Conservation (phyloP, 2,113 vertebrate species). For the Paradoxurus hermaphroditus region DNA sequence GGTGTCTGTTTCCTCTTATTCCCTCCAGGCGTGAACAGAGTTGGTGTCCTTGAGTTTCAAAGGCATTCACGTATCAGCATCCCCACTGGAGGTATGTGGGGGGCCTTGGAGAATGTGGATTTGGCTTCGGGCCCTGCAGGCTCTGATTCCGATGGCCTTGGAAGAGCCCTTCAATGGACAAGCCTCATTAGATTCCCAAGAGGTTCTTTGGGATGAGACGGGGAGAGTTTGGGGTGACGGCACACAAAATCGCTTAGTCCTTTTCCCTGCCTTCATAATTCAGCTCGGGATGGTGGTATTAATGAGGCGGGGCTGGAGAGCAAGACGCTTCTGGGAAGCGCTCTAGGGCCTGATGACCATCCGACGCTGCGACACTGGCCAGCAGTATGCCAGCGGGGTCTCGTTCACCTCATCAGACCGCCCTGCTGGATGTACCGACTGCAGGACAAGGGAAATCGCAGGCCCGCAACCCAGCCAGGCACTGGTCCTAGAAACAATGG, state of each 20-base stretch:
- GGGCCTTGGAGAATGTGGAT: not conserved
- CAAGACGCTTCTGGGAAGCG: not conserved
- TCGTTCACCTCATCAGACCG: not conserved
- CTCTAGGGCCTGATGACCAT: not conserved
- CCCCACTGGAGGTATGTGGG: not conserved
- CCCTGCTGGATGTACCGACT: not conserved
- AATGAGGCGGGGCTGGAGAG: not conserved
- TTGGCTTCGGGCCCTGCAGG: constrained; percentile 8
- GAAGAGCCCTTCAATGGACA: constrained; percentile 8
- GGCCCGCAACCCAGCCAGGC: not conserved
- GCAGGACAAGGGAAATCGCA: not conserved
- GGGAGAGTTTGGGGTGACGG: constrained; percentile 4
- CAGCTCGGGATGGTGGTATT: not conserved
- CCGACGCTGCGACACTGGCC: not conserved
- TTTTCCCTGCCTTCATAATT: not conserved
- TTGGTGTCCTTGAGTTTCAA: constrained; percentile 54
- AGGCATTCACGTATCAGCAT: constrained; percentile 11
- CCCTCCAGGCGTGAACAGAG: not conserved
- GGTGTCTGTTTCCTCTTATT: not conserved
- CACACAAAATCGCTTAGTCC: not conserved
- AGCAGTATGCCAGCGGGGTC: not conserved
- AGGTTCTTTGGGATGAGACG: constrained; percentile 15
- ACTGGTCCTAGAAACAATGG: not conserved
- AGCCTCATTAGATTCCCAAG: not conserved
- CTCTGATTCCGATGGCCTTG: constrained; percentile 32